Evolutionary conservation across 2,113 vertebrate species (phyloP).

Genomic region (Ellobius talpinus): DNA sequence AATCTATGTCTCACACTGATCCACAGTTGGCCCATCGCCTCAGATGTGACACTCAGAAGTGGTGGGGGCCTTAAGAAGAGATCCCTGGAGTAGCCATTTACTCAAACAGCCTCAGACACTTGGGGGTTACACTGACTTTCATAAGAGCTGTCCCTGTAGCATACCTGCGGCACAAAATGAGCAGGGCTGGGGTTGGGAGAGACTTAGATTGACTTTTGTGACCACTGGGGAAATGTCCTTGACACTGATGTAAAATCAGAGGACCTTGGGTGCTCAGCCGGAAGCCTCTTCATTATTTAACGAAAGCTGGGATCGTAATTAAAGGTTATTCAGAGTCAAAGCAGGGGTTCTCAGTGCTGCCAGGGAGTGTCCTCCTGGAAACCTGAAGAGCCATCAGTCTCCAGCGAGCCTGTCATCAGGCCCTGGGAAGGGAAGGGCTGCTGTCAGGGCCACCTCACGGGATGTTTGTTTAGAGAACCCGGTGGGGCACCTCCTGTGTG

Average conservation of each 20-base stretch:
- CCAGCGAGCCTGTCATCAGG: constrained; percentile 81
- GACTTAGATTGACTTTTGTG: neutral
- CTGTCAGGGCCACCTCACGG: constrained; percentile 78
- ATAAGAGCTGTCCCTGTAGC: neutral
- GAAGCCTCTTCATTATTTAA: constrained; percentile 82
- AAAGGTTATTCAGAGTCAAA: constrained; percentile 77
- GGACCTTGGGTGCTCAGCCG: constrained; percentile 71
- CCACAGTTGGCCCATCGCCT: neutral
- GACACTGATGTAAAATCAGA: constrained; percentile 74
- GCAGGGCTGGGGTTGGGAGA: neutral
- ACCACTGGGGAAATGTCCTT: constrained; percentile 70
- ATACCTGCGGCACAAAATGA: constrained; percentile 1
- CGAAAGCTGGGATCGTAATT: constrained; percentile 80
- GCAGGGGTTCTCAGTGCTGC: constrained; percentile 76
- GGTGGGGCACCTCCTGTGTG: constrained; percentile 43
- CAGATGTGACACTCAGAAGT: neutral
- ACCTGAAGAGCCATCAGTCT: constrained; percentile 82
- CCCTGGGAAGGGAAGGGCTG: constrained; percentile 81
- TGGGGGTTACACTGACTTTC: constrained; percentile 8
- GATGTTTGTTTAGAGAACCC: constrained; percentile 67
- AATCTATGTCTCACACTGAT: neutral
- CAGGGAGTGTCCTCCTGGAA: constrained; percentile 63
- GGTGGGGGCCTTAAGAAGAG: neutral
- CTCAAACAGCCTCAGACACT: neutral
- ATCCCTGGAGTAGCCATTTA: neutral